These are phyloP conservation scores for Lateolabrax maculatus DNA, from an alignment of 2,797 vertebrate genomes.

Conservation along the genomic window DNA sequence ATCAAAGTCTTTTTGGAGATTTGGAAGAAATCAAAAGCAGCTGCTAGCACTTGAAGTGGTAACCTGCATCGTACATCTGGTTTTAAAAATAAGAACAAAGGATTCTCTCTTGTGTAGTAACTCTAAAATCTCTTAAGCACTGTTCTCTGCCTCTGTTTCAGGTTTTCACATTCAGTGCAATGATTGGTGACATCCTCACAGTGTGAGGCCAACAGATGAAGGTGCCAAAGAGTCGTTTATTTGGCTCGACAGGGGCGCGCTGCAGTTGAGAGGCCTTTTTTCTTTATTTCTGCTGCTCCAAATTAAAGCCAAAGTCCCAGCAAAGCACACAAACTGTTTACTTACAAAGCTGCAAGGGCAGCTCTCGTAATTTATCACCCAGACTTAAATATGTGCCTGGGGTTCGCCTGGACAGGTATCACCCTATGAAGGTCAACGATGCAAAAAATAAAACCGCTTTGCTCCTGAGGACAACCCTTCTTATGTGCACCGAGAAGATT, in stretches of 20 bases:
- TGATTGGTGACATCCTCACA: conserved; percentile 46
- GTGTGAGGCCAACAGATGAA: conserved; percentile 56
- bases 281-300: conserved; percentile 52
- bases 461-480: conserved; percentile 52
- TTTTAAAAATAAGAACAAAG: conserved; percentile 74
- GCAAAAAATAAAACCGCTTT: conserved; percentile 58
- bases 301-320: conserved; percentile 63
- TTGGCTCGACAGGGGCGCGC: conserved; percentile 20
- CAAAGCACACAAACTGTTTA: conserved; percentile 62
- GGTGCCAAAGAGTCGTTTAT: conserved; percentile 54
- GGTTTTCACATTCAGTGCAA: conserved; percentile 39
- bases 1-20: conserved; percentile 54
- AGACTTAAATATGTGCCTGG: conserved; percentile 61
- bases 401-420: conserved; percentile 60
- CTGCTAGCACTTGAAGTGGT: conserved; percentile 53
- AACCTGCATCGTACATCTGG: conserved; percentile 50
- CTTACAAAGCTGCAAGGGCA: conserved; percentile 59
- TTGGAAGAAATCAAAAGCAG: conserved; percentile 62
- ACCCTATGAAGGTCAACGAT: conserved; percentile 73
- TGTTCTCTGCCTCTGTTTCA: conserved; percentile 24
- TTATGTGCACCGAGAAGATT: conserved; percentile 50
- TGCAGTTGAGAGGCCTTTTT: conserved; percentile 36
- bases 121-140: conserved; percentile 39
- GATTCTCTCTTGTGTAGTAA: conserved; percentile 29
- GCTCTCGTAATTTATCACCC: conserved; percentile 78